A percentile compares a stretch with the other conserved stretches of the same genome.
Evolutionary conservation across 1,140 invertebrate species (phyloP).

Genomic region (Drosophila persimilis): DNA sequence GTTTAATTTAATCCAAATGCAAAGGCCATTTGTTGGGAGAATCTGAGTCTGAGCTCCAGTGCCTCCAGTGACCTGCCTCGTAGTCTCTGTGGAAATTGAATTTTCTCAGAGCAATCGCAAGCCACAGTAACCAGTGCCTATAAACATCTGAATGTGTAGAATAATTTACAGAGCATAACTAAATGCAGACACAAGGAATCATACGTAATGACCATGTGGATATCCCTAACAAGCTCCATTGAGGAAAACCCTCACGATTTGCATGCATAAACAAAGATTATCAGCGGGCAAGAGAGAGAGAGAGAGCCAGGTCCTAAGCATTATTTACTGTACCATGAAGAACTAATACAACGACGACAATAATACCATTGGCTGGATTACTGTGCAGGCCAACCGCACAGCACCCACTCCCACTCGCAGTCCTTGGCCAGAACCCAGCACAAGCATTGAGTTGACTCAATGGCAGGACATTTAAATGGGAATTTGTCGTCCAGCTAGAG

Average conservation of each 20-base stretch:
- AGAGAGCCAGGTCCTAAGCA: slow-evolving; percentile 10
- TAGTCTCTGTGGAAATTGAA: slow-evolving; percentile 42
- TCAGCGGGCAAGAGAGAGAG: neutral
- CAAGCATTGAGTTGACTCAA: slow-evolving; percentile 16
- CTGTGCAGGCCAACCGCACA: neutral
- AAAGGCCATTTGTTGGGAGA: neutral
- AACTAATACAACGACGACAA: slow-evolving; percentile 3
- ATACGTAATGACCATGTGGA: slow-evolving; percentile 12
- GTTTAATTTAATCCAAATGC: slow-evolving; percentile 50
- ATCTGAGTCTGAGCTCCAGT: slow-evolving; percentile 13
- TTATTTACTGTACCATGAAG: slow-evolving; percentile 41
- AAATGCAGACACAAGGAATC: slow-evolving; percentile 13
- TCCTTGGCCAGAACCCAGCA: neutral
- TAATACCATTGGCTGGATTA: slow-evolving; percentile 50
- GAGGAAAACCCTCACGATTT: slow-evolving; percentile 36
- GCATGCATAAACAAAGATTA: slow-evolving; percentile 45
- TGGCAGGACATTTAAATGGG: slow-evolving; percentile 45
- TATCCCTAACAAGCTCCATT: slow-evolving; percentile 7
- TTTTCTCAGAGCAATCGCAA: slow-evolving; percentile 40
- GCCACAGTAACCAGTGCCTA: slow-evolving; percentile 22
- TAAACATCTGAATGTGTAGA: neutral
- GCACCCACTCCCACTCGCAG: neutral
- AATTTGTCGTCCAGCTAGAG: slow-evolving; percentile 29
- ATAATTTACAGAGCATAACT: neutral
- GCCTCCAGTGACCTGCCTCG: neutral